Base-by-base conservation (phyloP, 2,888 invertebrate species). In the Onchidella celtica region DNA sequence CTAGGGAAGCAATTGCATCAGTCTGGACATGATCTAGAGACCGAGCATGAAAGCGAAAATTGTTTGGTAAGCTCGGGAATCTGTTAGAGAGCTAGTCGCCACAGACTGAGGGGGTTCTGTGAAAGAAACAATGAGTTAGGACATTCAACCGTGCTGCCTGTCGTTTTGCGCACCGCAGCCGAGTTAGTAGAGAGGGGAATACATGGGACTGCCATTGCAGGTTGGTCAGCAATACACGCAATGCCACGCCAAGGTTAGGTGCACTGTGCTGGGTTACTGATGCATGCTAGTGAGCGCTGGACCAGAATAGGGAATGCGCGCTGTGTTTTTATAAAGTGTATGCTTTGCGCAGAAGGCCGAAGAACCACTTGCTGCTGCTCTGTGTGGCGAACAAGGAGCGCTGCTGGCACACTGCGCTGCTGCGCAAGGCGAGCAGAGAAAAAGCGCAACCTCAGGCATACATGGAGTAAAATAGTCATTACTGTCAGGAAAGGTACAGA, bases 101-200 rank as follows among this genome's bases (percentile, higher is more conserved):
- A n/a, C n/a, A n/a, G n/a, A 47, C 47, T 11, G 47, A 47, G 47
- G 9, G 9, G 9, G 17, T 47, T 73, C 73, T 73, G 73, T 59
- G 57, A 72, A 72, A 34, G 55, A 73, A 61, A 73, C 9, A 17
- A 47, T 11, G 17, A 11, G 17, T 47, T 47, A 47, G 47, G 47
- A 47, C 47, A 47, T 47, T 17, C 6, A 11, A 17, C 9, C 6
- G 17, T 17, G 17, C 9, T 17, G 9, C 47, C 6, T 11, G 47
- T 11, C 6, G 9, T 11, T 11, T 11, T 47, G 47, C 47, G 47
- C 47, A 47, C 47, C 17, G 47, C 47, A 47, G 47, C 47, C n/a
- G 17, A 11, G 47, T 47, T 47, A 47, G 47, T 47, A 47, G 47
- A 17, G 6, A 11, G 6, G 6, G 47, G n/a, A 17, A 17, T 47